Evolutionary conservation across 2,797 vertebrate genomes (phyloP), one percentile per base, ranked within the genome.

Genomic region (Chelon labrosus): DNA sequence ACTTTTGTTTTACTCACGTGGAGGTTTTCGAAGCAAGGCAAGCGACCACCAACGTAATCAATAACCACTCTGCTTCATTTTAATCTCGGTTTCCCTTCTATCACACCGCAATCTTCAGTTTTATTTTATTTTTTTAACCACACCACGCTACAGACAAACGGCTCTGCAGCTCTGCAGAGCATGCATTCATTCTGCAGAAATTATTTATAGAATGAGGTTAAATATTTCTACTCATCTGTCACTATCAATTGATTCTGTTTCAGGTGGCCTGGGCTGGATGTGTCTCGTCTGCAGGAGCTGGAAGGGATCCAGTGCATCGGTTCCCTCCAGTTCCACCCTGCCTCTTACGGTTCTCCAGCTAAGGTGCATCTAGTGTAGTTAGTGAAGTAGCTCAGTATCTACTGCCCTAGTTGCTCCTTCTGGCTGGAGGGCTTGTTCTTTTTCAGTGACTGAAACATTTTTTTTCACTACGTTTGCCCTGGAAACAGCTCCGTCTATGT

Each of bases 341-440:
- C 10, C 5, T 77, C 35, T 20, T 12, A 63, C 47, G 79, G 87
- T 84, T 78, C 94, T 95, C 97, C 96, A 97, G 96, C 94, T 99
- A 99, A 99, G 98, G 98, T 99, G 98, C 98, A 99, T 98, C 97
- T 98, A 98, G 98, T 99, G 98, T 98, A 99, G 98, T 97, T 95
- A 97, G 96, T 98, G 94, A 96, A 94, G 77, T 96, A 95, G 91
- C 87, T 93, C 95, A 94, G 93, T 93, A 96, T 97, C 97, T 97
- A 98, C 97, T 99, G 96, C 98, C 95, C 98, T 98, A 93, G 97
- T 94, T 99, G 98, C 97, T 94, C 98, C 98, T 99, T 99, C 95
- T 96, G 96, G 96, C 97, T 98, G 96, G 97, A 95, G 96, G 89
- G 83, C 82, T 90, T 87, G 85, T 86, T 77, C 81, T 65, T 35